Evolutionary conservation across 2,113 vertebrate species (phyloP).

Genomic region (Hippopotamus amphibius): DNA sequence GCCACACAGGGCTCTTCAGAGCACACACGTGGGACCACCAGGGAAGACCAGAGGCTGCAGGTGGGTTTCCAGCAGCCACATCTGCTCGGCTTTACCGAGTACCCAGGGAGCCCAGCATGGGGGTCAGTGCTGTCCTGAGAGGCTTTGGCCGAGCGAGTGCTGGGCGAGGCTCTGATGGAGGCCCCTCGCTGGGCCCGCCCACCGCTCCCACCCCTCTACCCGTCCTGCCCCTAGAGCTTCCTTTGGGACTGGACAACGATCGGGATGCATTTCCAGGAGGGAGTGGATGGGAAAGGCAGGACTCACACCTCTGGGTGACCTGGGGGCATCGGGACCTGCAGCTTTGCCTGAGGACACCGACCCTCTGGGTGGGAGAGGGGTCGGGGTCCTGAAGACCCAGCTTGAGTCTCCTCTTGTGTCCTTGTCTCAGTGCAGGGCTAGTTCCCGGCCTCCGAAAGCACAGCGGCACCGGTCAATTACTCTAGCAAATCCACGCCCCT

Average conservation of each 20-base stretch:
- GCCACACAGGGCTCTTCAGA: neutral
- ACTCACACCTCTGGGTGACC: too few species aligned
- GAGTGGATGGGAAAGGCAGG: accelerated
- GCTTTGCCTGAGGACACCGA: neutral
- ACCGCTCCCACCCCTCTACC: too few species aligned
- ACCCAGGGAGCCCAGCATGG: accelerated
- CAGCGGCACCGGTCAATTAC: neutral
- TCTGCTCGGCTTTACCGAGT: accelerated
- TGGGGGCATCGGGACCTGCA: neutral
- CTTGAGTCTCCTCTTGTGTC: neutral
- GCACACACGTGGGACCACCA: accelerated
- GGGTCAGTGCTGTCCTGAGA: neutral
- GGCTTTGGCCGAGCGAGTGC: accelerated
- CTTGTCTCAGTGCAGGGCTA: neutral
- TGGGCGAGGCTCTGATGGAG: neutral
- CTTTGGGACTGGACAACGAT: too few species aligned
- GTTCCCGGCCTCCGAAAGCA: neutral
- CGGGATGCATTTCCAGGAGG: neutral
- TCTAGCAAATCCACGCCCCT: neutral
- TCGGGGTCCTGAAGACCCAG: neutral
- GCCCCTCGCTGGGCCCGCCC: accelerated
- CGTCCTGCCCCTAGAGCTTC: neutral
- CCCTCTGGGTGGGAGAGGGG: neutral
- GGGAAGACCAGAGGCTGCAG: neutral
- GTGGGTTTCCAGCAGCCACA: too few species aligned